Evolutionary conservation across 2,113 vertebrate genomes (phyloP).

Genomic region (Cyanistes caeruleus): DNA sequence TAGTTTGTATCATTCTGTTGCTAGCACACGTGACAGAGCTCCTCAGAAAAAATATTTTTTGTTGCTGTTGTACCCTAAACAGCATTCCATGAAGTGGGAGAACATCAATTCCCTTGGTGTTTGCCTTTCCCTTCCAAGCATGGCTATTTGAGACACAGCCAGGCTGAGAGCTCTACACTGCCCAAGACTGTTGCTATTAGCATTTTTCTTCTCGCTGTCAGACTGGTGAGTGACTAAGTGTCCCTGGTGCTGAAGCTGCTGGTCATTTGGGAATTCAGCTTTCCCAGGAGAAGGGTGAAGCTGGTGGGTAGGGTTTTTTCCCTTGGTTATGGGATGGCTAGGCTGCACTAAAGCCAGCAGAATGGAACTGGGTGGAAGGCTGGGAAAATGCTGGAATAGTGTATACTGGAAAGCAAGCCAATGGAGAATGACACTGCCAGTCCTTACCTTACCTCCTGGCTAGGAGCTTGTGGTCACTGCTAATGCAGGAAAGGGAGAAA

Average conservation of each 20-base stretch:
- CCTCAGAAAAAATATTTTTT: conserved; percentile 5
- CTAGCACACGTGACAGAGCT: neutral
- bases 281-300: neutral
- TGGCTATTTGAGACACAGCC: neutral
- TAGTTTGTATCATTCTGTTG: neutral
- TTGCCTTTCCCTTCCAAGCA: neutral
- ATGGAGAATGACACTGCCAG: neutral
- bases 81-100: neutral
- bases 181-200: neutral
- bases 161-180: neutral
- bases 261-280: neutral
- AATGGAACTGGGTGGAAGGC: neutral
- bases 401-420: neutral
- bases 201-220: neutral
- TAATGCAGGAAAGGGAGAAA: neutral
- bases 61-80: conserved; percentile 7
- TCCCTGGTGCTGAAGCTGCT: neutral
- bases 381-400: neutral
- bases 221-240: neutral
- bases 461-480: neutral
- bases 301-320: neutral
- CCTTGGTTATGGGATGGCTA: neutral
- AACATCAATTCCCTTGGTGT: neutral
- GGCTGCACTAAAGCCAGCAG: neutral
- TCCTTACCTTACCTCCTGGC: neutral